Percentiles rank a stretch among this genome's conserved stretches.
Conservation (phyloP, 2,888 invertebrate species). For the Nomada goodeniana region DNA sequence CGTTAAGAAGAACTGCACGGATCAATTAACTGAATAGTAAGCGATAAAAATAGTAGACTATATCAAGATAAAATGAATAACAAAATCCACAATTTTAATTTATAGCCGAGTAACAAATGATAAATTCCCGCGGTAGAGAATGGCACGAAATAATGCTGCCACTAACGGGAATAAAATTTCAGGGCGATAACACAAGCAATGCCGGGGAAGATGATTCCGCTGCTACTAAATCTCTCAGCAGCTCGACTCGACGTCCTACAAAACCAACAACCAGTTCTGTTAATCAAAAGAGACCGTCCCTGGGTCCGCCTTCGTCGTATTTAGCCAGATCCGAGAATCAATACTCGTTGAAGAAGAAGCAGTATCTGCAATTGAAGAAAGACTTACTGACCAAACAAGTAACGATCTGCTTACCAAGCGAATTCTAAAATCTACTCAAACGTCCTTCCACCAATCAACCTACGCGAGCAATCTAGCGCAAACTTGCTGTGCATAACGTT, state of each 20-base stretch:
- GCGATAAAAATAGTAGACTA: neutral
- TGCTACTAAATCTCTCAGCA: slow-evolving; percentile 51
- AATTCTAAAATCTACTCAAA: neutral
- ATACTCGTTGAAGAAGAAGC: slow-evolving; percentile 71
- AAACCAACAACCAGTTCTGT: slow-evolving; percentile 24
- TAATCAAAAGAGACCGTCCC: slow-evolving; percentile 40
- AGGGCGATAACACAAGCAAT: slow-evolving; percentile 51
- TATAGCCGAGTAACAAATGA: too few species aligned
- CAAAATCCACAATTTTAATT: neutral
- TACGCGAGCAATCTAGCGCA: too few species aligned
- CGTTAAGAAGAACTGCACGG: neutral
- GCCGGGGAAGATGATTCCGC: slow-evolving; percentile 37
- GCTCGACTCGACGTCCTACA: slow-evolving; percentile 45
- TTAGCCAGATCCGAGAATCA: slow-evolving; percentile 74
- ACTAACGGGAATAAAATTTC: slow-evolving; percentile 16
- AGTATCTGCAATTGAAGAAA: slow-evolving; percentile 67
- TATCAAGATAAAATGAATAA: neutral
- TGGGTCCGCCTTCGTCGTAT: neutral
- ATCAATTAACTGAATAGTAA: neutral
- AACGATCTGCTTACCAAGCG: neutral
- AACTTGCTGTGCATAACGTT: too few species aligned
- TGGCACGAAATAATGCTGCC: too few species aligned
- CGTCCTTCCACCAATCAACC: too few species aligned
- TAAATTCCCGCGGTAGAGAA: too few species aligned
- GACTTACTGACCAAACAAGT: slow-evolving; percentile 76